phyloP scores from a whole-genome alignment of 1,140 invertebrate species.

The Mercenaria mercenaria region DNA sequence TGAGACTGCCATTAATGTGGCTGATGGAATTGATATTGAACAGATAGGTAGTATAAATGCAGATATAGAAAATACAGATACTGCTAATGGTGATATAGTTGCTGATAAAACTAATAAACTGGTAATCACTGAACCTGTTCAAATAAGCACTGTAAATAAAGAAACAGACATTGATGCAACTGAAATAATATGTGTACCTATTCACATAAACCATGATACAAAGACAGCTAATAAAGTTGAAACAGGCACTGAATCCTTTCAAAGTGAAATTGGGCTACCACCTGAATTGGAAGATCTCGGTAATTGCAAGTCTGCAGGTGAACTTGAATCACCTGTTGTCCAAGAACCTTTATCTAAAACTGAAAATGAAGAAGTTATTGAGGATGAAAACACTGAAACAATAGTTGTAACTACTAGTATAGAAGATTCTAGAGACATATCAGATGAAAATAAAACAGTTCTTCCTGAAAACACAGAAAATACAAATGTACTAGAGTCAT shows the following conservation, averaged over 20 bases:
- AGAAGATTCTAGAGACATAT: too few relatives aligned
- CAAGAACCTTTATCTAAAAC: background rate
- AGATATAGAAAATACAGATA: too few relatives aligned
- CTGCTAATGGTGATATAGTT: too few relatives aligned
- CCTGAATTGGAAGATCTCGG: background rate
- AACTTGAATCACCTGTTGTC: background rate
- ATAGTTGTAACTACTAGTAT: too few relatives aligned
- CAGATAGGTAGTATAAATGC: background rate
- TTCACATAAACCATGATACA: too few relatives aligned
- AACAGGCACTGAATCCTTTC: too few relatives aligned
- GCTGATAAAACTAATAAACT: too few relatives aligned
- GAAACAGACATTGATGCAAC: background rate
- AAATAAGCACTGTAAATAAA: background rate
- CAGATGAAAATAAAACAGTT: background rate
- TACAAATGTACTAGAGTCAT: background rate
- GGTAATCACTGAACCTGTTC: background rate
- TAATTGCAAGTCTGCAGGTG: background rate
- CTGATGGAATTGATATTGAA: background rate
- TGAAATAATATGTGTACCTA: too few relatives aligned
- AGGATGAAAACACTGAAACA: background rate
- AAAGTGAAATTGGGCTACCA: too few relatives aligned
- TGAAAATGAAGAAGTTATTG: background rate
- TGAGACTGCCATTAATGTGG: background rate
- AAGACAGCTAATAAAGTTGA: too few relatives aligned
- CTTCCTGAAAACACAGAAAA: background rate